phyloP scores from a whole-genome alignment of 37 sponge, comb jelly and placozoan species.

The Cladorhizidae sp. region DNA sequence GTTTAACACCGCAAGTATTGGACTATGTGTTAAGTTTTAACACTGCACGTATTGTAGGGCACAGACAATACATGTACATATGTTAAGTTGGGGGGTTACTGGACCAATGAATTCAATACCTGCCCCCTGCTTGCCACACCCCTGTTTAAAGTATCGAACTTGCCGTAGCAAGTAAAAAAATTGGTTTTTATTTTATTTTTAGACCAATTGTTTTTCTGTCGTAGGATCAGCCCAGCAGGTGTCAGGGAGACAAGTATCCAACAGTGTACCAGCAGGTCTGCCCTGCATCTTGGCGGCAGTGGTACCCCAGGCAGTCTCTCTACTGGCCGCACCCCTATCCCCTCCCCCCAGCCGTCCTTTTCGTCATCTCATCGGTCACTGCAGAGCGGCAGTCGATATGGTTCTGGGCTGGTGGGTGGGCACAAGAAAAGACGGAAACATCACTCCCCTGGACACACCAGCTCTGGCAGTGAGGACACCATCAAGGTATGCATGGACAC shows the following conservation, averaged over 20 bases:
- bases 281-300: constrained; percentile 1
- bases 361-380: constrained; percentile 35
- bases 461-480: constrained; percentile 61
- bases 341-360: constrained; percentile 60
- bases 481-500: constrained; percentile 22
- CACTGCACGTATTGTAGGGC: too few relatives aligned
- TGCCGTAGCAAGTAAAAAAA: too few relatives aligned
- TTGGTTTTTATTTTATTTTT: too few relatives aligned
- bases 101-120: too few relatives aligned
- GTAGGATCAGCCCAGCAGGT: neutral
- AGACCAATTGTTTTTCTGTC: too few relatives aligned
- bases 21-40: too few relatives aligned
- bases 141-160: too few relatives aligned
- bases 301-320: constrained; percentile 42
- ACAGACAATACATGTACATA: too few relatives aligned
- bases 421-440: constrained; percentile 19
- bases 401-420: too few relatives aligned
- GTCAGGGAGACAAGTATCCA: neutral
- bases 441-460: constrained; percentile 53
- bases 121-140: too few relatives aligned
- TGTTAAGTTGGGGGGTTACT: too few relatives aligned
- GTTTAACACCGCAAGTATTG: too few relatives aligned
- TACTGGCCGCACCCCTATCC: constrained; percentile 46
- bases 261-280: constrained; percentile 10
- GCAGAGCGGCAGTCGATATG: constrained; percentile 7